Evolutionary conservation across 2,888 invertebrate species (phyloP), one percentile per base, ranked within the genome.

Genomic region (Belgica antarctica): DNA sequence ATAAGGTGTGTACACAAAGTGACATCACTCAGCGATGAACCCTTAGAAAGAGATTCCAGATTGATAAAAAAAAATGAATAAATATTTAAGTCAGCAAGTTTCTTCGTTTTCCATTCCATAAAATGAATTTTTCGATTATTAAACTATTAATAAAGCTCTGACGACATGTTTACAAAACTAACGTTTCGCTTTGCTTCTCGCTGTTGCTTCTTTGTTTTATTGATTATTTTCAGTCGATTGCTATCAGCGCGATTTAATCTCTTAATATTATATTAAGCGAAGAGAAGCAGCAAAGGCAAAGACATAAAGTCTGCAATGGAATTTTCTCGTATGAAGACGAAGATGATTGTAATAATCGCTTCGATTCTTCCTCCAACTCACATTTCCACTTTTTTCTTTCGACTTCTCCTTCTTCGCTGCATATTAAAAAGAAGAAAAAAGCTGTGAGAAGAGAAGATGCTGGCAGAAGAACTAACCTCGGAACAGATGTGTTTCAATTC

Each of bases 291-390:
- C n/a, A 15, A 41, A n/a, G 63, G 24, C 63, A 63, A 63, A 25
- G 63, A 63, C 63, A 63, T 63, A 28, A 41, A 63, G 63, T 63
- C 63, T 63, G 63, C 63, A 63, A 41, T 63, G 63, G 46, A 63
- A 63, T 62, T 62, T 62, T 34, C 31, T 62, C n/a, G n/a, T 19
- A 15, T 15, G 27, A 63, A 28, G 41, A 63, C 1, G 34, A 47
- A 7, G 47, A 47, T 12, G 15, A 47, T 47, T 47, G 17, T 47
- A 17, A 57, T 57, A 10, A 8, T 57, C 57, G 19, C 57, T 10
- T 19, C 25, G 57, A 22, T 19, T 57, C 25, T 57, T 57, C 57
- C 19, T 10, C 22, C 7, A 57, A 22, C 25, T 57, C 25, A 57
- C 22, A 19, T 57, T 22, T 57, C 19, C 17, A 41, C 41, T 41